These are phyloP conservation scores for Parazoanthus swiftii DNA, from an alignment of 92 coral and sea anemone genomes.

Conservation along the genomic window DNA sequence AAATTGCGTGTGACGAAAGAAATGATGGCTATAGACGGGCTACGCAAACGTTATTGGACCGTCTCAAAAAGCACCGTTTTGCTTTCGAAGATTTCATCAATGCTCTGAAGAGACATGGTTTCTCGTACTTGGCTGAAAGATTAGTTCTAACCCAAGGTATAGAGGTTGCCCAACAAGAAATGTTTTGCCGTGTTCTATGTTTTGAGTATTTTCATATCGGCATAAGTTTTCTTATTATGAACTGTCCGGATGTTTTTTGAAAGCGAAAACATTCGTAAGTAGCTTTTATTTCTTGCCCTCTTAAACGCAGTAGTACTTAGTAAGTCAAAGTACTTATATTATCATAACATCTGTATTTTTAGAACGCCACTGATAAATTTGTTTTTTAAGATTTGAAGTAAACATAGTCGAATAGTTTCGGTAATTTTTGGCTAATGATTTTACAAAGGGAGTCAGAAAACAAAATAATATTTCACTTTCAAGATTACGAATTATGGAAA, in stretches of 20 bases:
- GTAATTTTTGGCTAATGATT: too few species aligned
- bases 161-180: not conserved
- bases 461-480: not conserved
- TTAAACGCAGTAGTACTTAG: too few species aligned
- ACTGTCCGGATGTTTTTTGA: too few species aligned
- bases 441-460: too few species aligned
- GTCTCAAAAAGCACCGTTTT: constrained; percentile 18
- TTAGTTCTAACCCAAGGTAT: constrained; percentile 5
- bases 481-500: too few species aligned
- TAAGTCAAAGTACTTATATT: too few species aligned
- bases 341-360: too few species aligned
- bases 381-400: too few species aligned
- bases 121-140: constrained; percentile 6
- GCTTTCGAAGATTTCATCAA: constrained; percentile 18
- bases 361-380: too few species aligned
- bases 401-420: too few species aligned
- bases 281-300: too few species aligned
- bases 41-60: constrained; percentile 3
- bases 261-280: not conserved
- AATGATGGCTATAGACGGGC: constrained; percentile 10
- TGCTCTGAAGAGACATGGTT: constrained; percentile 10
- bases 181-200: not conserved
- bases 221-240: too few species aligned
- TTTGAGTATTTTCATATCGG: not conserved
- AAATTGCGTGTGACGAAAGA: constrained; percentile 21